Base-by-base conservation (phyloP, 2,888 invertebrate genomes). In the Drosophila barbarae region DNA sequence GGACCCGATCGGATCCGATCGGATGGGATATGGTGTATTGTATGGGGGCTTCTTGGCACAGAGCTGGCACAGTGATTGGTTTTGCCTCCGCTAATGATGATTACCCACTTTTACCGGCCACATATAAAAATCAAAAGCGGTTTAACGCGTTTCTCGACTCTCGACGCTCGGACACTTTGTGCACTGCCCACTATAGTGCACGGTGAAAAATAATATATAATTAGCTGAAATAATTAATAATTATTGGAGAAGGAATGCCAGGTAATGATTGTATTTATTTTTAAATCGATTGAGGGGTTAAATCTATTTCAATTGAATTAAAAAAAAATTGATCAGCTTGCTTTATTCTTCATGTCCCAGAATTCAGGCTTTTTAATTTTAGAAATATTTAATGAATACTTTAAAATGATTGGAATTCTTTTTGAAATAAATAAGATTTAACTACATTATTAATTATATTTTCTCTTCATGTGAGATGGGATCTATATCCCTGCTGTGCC, bases 71-170 rank as follows among this genome's bases (percentile, higher is more conserved):
- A 68, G 42, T 75, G 78, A 77, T 77, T 75, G 67, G 78, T 72
- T 75, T 77, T 74, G 73, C 74, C 74, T 65, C 49, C 63, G 68
- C 82, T 79, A 80, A 79, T 79, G 81, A 79, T 79, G 79, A 79
- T 79, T 79, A 84, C 84, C 84, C 84, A 84, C 79, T 79, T 79
- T 79, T 79, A 84, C 79, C 82, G 50, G 59, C 30, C 65, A 64
- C 64, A 64, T 64, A 81, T 84, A 79, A 81, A 81, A 81, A 81
- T 81, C 81, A 84, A 81, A 81, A 81, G 84, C 81, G 81, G 81
- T 84, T 82, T 79, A 84, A 81, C 81, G 82, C 84, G 84, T 81
- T 84, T 81, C 79, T 71, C 82, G 71, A 49, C 52, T 69, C 46
- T 58, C 61, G 38, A 39, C 46, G 41, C 47, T 54, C 38, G 58